Conservation (phyloP, 2,888 invertebrate genomes). For the Caradrina clavipalpis region DNA sequence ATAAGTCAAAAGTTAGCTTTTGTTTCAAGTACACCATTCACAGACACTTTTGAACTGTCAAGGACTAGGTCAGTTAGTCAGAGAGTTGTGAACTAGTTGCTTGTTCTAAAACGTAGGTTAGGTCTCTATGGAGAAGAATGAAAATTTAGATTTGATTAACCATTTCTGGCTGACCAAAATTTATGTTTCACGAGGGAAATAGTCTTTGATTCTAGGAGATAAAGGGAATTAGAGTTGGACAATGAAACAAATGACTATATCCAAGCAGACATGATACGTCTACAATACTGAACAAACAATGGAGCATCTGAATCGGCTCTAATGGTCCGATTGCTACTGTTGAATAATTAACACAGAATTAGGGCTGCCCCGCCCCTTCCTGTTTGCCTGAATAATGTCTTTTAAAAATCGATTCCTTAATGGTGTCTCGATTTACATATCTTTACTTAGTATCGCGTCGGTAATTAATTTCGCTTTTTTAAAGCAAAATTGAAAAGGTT, state of each 20-base stretch:
- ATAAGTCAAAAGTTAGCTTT: too few relatives aligned
- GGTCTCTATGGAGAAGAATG: too few relatives aligned
- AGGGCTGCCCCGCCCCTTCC: constrained; percentile 68
- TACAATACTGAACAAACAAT: constrained; percentile 39
- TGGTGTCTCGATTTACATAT: constrained; percentile 73
- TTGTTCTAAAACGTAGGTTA: too few relatives aligned
- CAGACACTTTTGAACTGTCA: too few relatives aligned
- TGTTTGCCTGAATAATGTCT: constrained; percentile 82
- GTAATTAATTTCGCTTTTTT: constrained; percentile 65
- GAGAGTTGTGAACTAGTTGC: too few relatives aligned
- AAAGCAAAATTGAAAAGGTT: constrained; percentile 52
- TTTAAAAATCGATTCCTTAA: constrained; percentile 76
- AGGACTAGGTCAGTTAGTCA: too few relatives aligned
- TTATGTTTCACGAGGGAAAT: background rate
- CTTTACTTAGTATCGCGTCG: constrained; percentile 65
- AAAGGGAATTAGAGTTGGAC: background rate
- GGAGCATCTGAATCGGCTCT: constrained; percentile 50
- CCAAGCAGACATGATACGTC: background rate
- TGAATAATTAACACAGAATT: constrained; percentile 86
- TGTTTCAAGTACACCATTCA: too few relatives aligned
- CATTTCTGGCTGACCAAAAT: background rate
- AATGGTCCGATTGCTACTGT: constrained; percentile 75
- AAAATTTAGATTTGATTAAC: too few relatives aligned
- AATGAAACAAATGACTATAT: background rate
- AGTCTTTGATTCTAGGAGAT: background rate